Conservation (phyloP, 2,113 vertebrate species). For the Taurulus bubalis region DNA sequence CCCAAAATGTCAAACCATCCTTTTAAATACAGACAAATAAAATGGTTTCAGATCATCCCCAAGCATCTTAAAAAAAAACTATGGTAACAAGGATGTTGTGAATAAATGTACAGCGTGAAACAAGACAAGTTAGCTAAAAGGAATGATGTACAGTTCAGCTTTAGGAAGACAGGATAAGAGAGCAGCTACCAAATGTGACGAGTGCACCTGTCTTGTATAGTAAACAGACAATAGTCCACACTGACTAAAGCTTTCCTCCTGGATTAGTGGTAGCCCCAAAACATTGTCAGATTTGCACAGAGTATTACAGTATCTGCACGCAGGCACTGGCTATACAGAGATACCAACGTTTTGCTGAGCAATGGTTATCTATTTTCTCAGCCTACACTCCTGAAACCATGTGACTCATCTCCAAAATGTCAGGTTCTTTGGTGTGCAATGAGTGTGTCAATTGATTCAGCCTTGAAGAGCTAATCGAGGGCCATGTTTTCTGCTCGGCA, state of each 20-base stretch:
- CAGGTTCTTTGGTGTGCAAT: slow-evolving; percentile 18
- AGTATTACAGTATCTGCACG: slow-evolving; percentile 13
- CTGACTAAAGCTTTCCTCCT: background rate
- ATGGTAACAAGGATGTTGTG: background rate
- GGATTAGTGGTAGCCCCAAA: slow-evolving; percentile 1
- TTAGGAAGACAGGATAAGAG: background rate
- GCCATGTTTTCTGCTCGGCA: slow-evolving; percentile 1
- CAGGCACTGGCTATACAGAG: background rate
- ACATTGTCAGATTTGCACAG: slow-evolving; percentile 18
- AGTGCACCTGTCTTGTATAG: slow-evolving; percentile 6
- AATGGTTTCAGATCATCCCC: background rate
- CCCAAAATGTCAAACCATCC: background rate
- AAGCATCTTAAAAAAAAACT: background rate
- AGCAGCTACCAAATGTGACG: background rate
- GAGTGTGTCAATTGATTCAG: slow-evolving; percentile 28
- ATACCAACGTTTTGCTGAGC: slow-evolving; percentile 35
- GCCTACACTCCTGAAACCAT: slow-evolving; percentile 37
- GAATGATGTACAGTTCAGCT: background rate
- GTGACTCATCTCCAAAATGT: slow-evolving; percentile 61
- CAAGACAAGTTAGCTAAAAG: background rate
- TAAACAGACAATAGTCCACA: background rate
- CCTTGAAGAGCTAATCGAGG: slow-evolving; percentile 36
- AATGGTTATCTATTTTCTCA: slow-evolving; percentile 30
- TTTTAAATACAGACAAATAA: background rate
- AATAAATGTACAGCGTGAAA: background rate